Evolutionary conservation across 2,888 invertebrate species (phyloP).

Genomic region (Drosophila setosimentum): DNA sequence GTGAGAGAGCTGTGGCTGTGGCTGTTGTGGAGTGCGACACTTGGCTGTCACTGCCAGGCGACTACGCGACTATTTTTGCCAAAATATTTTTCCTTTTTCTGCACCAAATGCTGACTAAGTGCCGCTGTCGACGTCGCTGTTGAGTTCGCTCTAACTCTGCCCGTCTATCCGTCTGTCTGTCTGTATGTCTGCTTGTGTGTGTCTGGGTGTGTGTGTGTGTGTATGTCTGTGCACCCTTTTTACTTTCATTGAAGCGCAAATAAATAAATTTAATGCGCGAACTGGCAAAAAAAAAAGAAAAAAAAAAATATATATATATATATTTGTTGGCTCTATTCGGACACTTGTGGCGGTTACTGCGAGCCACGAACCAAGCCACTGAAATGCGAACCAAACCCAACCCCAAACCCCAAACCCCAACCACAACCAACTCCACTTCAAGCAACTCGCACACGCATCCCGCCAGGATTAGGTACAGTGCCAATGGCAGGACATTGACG

Average conservation of each 20-base stretch:
- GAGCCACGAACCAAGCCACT: slow-evolving; percentile 3
- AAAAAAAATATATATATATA: neutral
- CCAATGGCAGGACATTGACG: slow-evolving; percentile 35
- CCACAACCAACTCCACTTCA: neutral
- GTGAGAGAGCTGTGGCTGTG: neutral
- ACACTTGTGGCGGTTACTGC: slow-evolving; percentile 48
- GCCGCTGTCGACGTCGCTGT: slow-evolving; percentile 39
- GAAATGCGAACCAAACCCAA: neutral
- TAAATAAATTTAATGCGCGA: slow-evolving; percentile 65
- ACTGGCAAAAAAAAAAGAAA: slow-evolving; percentile 36
- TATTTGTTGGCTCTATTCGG: slow-evolving; percentile 24
- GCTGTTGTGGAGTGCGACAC: slow-evolving; percentile 56
- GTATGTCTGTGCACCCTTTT: slow-evolving; percentile 52
- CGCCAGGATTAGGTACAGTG: slow-evolving; percentile 39
- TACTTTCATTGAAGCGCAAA: slow-evolving; percentile 58
- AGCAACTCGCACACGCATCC: slow-evolving; percentile 3
- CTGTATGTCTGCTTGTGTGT: neutral
- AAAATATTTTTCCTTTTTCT: slow-evolving; percentile 52
- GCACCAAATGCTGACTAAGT: slow-evolving; percentile 76
- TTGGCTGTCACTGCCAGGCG: slow-evolving; percentile 64
- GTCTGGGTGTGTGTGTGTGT: neutral
- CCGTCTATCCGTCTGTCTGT: neutral
- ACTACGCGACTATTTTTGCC: slow-evolving; percentile 65
- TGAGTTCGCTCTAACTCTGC: slow-evolving; percentile 13
- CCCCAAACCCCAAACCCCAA: neutral